Base-by-base conservation (phyloP, 2,888 invertebrate genomes). In the Archips crataeganus region DNA sequence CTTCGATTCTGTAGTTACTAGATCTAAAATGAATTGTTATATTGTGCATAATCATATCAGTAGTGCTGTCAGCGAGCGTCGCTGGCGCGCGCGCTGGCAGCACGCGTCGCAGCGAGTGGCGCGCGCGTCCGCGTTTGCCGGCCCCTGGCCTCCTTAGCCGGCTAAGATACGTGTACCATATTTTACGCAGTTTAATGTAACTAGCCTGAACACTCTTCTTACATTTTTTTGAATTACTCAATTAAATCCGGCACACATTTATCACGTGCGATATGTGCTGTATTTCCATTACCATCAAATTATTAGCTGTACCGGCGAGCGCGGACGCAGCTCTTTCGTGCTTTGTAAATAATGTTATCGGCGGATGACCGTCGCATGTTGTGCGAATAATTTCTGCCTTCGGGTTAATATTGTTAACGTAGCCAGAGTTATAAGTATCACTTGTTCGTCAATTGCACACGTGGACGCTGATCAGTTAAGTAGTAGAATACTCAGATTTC, bases 401-500 rank as follows among this genome's bases (percentile, higher is more conserved):
- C 88, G 87, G 88, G 89, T 88, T 87, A 87, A 85, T 90, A 90
- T 93, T 93, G 93, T 94, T 94, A 89, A 90, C 82, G 90, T 94
- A 94, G 93, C 88, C 88, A 87, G 85, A 87, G 87, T 91, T 90
- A 86, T 91, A 91, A 91, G 90, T 88, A 90, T 91, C 94, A 94
- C 94, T 94, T 90, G 94, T 94, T 94, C 91, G 94, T 94, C 91
- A 92, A 94, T 93, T 93, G 94, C 94, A 94, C 94, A 85, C 89
- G 89, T 92, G 90, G 88, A 87, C 88, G 89, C 89, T 89, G 89
- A 89, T 91, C 90, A 85, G 87, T 90, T 92, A 89, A 86, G 85
- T 90, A 88, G 88, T 88, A 82, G 82, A 81, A 80, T 86, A 88
- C 86, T 88, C 88, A 86, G 81, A 84, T 74, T 74, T 74, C 69